Conservation (phyloP, 2,797 vertebrate species). For the Cuniculus paca region DNA sequence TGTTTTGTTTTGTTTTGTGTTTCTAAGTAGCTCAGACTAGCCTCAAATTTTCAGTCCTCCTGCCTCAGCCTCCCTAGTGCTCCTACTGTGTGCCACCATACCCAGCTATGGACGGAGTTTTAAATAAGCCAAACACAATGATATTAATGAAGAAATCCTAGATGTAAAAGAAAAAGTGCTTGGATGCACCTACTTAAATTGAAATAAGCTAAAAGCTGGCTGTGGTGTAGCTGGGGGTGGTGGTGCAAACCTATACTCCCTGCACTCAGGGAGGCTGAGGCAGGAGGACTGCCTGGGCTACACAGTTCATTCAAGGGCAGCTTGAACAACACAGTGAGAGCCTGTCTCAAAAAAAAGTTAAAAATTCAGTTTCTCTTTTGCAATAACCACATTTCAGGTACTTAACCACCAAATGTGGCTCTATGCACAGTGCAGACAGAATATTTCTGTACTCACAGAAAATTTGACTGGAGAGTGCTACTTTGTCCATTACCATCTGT, state of each 20-base stretch:
- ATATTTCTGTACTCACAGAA: neutral
- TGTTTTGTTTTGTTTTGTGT: neutral
- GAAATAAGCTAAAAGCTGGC: neutral
- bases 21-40: neutral
- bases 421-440: neutral
- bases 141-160: constrained; percentile 34
- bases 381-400: neutral
- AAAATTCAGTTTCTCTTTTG: neutral
- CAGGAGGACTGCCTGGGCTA: neutral
- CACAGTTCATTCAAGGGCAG: neutral
- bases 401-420: neutral
- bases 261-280: neutral
- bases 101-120: neutral
- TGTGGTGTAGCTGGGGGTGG: too few relatives aligned
- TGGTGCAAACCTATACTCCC: too few relatives aligned
- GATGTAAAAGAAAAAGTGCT: neutral
- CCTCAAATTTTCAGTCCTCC: neutral
- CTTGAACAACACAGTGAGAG: neutral
- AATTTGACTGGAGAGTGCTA: constrained; percentile 16
- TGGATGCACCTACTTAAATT: too few relatives aligned
- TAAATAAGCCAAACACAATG: neutral
- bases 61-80: neutral
- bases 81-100: neutral
- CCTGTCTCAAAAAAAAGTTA: neutral
- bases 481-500: neutral